These are phyloP conservation scores for Crioceris asparagi DNA, from an alignment of 2,888 invertebrate species.

Conservation along the genomic window DNA sequence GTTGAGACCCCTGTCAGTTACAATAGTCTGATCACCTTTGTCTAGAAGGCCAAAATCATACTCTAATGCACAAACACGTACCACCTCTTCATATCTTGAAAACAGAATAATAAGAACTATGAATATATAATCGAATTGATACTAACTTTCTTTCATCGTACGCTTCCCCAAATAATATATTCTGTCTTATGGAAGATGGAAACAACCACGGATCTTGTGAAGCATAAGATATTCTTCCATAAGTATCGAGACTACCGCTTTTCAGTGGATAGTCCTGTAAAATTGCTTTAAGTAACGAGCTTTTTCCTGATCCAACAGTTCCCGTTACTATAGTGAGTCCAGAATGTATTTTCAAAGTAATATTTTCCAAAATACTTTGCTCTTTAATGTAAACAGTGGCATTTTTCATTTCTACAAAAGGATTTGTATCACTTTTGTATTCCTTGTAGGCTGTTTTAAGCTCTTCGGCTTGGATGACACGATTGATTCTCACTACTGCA, in stretches of 20 bases:
- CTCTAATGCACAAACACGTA: constrained; percentile 57
- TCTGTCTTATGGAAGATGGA: constrained; percentile 56
- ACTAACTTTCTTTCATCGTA: constrained; percentile 10
- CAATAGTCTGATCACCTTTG: constrained; percentile 66
- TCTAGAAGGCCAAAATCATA: constrained; percentile 62
- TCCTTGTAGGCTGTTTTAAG: not conserved
- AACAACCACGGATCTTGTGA: constrained; percentile 54
- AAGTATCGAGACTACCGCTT: constrained; percentile 36
- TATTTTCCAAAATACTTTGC: constrained; percentile 33
- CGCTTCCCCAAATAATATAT: constrained; percentile 43
- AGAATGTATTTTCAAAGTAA: constrained; percentile 22
- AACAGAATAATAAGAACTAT: not conserved
- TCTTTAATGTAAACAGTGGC: constrained; percentile 24
- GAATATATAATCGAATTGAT: not conserved
- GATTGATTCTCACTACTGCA: constrained; percentile 58
- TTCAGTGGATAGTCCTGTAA: constrained; percentile 36
- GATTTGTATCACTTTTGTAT: not conserved
- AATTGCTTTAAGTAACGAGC: constrained; percentile 36
- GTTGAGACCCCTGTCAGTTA: constrained; percentile 64
- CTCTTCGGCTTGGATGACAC: constrained; percentile 34
- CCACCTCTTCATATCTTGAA: constrained; percentile 20
- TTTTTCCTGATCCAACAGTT: constrained; percentile 55
- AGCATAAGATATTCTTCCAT: constrained; percentile 44
- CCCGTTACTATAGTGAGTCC: constrained; percentile 48
- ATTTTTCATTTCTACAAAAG: constrained; percentile 16